Evolutionary conservation across 37 sponge, comb jelly and placozoan genomes (phyloP).

Genomic region (Amphimedon queenslandica): DNA sequence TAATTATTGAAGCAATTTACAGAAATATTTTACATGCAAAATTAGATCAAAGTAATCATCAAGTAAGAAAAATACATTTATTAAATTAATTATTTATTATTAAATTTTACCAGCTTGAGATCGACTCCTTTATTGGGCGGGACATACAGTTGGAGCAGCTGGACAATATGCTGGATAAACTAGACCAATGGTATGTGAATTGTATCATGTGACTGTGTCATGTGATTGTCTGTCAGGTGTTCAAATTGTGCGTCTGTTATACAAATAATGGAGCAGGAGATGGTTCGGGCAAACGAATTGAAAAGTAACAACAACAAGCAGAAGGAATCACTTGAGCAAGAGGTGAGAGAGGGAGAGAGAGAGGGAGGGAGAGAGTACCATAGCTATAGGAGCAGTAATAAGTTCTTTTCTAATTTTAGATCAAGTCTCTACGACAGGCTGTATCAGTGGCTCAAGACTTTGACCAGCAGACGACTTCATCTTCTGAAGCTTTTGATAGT

Average conservation of each 20-base stretch:
- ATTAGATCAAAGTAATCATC: neutral
- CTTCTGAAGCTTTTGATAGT: too few species aligned
- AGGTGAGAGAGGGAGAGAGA: conserved; percentile 34
- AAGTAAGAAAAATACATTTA: too few species aligned
- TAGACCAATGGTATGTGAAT: conserved; percentile 63
- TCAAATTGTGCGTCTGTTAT: conserved; percentile 55
- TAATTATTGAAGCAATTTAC: conserved; percentile 89
- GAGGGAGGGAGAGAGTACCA: too few species aligned
- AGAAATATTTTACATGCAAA: conserved; percentile 37
- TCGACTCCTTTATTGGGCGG: conserved; percentile 78
- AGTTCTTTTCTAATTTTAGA: neutral
- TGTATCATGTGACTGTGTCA: conserved; percentile 9
- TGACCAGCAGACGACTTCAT: neutral
- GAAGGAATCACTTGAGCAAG: conserved; percentile 43
- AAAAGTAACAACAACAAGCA: conserved; percentile 22
- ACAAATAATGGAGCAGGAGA: conserved; percentile 48
- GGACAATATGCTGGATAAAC: conserved; percentile 42
- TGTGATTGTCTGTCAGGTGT: conserved; percentile 41
- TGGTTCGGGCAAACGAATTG: conserved; percentile 49
- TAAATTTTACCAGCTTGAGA: conserved; percentile 49
- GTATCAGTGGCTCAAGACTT: neutral
- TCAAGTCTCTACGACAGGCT: neutral
- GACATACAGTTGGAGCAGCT: conserved; percentile 59
- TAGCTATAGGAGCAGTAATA: too few species aligned
- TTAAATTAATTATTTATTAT: too few species aligned